Conservation (phyloP, 92 coral and sea anemone genomes). For the Epizoanthus stellaris region DNA sequence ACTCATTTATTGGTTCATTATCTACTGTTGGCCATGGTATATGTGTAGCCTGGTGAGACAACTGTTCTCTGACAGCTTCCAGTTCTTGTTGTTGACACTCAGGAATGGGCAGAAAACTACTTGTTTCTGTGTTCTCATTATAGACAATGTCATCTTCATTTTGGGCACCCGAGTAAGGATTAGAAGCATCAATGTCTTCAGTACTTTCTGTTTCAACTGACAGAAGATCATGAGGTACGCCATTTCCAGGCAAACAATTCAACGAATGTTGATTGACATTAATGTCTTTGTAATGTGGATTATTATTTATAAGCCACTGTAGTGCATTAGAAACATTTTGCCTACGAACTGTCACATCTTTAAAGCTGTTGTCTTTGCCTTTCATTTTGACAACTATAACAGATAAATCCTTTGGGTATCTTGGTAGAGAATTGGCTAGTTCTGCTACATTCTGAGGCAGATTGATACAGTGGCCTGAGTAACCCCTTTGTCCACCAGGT, state of each 20-base stretch:
- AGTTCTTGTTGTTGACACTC: constrained; percentile 41
- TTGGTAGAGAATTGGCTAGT: not conserved
- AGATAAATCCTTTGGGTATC: not conserved
- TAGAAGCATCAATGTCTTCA: constrained; percentile 20
- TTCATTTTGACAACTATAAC: constrained; percentile 46
- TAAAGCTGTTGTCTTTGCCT: constrained; percentile 46
- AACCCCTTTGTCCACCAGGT: too few species aligned
- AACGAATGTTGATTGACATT: constrained; percentile 34
- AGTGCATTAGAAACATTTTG: too few species aligned
- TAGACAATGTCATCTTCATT: too few species aligned
- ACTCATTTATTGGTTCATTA: too few species aligned
- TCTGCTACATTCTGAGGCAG: constrained; percentile 21
- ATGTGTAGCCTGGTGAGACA: constrained; percentile 1
- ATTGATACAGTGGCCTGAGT: too few species aligned
- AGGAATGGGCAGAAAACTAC: not conserved
- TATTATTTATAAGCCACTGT: constrained; percentile 56
- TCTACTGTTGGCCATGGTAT: constrained; percentile 51
- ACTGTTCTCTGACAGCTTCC: constrained; percentile 21
- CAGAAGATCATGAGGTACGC: not conserved
- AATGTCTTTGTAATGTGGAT: constrained; percentile 54
- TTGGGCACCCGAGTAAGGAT: constrained; percentile 10
- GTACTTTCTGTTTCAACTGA: constrained; percentile 52
- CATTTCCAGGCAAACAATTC: constrained; percentile 44
- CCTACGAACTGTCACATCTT: too few species aligned
- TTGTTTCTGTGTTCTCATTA: too few species aligned